phyloP scores from a whole-genome alignment of 2,113 vertebrate species.

The Motacilla tschutschensis region DNA sequence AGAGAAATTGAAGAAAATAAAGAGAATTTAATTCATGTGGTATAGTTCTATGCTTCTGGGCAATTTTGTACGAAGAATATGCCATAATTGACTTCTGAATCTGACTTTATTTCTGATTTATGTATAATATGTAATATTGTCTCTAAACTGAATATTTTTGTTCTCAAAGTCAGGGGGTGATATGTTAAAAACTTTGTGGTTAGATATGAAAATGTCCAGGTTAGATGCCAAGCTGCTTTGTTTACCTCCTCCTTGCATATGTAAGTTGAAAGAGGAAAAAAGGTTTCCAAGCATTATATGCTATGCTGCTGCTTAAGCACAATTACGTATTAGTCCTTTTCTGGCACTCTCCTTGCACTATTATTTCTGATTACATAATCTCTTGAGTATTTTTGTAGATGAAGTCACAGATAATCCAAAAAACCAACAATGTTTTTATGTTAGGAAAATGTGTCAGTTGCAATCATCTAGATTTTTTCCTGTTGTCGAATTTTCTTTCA shows the following conservation, averaged over 20 bases:
- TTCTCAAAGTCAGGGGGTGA: background rate
- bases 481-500: conserved; percentile 9
- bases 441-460: conserved; percentile 10
- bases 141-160: background rate
- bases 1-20: background rate
- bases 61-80: background rate
- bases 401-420: conserved; percentile 12
- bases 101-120: background rate
- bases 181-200: background rate
- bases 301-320: background rate
- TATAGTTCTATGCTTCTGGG: background rate
- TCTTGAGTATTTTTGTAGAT: conserved; percentile 17
- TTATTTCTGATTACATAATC: conserved; percentile 5
- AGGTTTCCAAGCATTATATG: background rate
- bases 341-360: background rate
- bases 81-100: background rate
- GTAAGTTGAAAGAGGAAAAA: background rate
- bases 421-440: background rate
- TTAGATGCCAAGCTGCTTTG: background rate
- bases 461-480: conserved; percentile 31
- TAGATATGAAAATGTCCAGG: background rate
- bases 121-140: background rate
- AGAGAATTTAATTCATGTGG: background rate
- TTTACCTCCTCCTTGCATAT: background rate
- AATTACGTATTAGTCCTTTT: background rate